Conservation (phyloP, 2,888 invertebrate species). For the Graphium colonna region DNA sequence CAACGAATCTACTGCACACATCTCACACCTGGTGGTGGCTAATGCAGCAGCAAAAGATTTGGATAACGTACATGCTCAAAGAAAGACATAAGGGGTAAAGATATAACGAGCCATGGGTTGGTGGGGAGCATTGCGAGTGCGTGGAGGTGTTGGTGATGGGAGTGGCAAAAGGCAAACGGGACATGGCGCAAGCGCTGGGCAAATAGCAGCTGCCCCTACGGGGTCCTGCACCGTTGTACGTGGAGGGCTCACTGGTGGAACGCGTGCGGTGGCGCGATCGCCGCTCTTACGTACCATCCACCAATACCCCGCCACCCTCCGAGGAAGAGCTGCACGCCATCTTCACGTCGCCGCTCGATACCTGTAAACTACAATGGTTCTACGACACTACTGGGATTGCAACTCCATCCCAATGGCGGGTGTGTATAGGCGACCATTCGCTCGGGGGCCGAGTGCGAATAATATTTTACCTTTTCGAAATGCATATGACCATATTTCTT, state of each 20-base stretch:
- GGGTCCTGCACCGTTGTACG: slow-evolving; percentile 31
- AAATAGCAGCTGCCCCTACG: slow-evolving; percentile 38
- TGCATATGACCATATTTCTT: too few species aligned
- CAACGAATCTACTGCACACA: slow-evolving; percentile 51
- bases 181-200: slow-evolving; percentile 32
- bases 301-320: slow-evolving; percentile 31
- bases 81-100: not conserved
- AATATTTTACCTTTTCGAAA: too few species aligned
- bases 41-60: slow-evolving; percentile 29
- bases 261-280: slow-evolving; percentile 30
- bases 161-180: too few species aligned
- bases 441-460: slow-evolving; percentile 45
- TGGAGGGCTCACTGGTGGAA: slow-evolving; percentile 28
- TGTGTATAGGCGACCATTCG: slow-evolving; percentile 47
- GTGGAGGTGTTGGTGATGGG: too few species aligned
- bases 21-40: slow-evolving; percentile 46
- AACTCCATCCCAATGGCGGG: slow-evolving; percentile 37
- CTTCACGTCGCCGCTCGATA: slow-evolving; percentile 39
- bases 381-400: slow-evolving; percentile 47
- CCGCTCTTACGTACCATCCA: slow-evolving; percentile 29
- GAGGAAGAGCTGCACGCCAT: slow-evolving; percentile 44
- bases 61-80: not conserved
- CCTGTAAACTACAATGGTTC: slow-evolving; percentile 29
- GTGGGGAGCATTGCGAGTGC: not conserved
- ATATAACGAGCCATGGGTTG: slow-evolving; percentile 13